Evolutionary conservation across 2,888 invertebrate genomes (phyloP).

Genomic region (Zelleria hepariella): DNA sequence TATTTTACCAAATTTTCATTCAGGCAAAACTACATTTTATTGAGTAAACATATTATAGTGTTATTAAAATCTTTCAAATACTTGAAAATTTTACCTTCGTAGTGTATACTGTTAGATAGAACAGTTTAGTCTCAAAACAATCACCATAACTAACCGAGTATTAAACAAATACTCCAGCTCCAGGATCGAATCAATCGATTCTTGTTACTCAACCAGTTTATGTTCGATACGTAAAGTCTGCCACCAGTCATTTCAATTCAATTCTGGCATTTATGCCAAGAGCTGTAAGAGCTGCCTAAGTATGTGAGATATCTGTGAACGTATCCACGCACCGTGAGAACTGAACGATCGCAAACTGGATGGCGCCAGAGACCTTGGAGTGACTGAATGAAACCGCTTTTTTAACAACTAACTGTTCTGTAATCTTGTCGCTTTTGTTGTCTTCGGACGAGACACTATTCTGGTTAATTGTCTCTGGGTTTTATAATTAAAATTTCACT

Average conservation of each 20-base stretch:
- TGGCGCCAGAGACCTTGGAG: slow-evolving; percentile 8
- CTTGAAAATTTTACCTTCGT: too few relatives aligned
- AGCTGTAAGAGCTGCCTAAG: background rate
- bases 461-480: background rate
- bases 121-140: background rate
- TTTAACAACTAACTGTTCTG: slow-evolving; percentile 1
- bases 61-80: too few relatives aligned
- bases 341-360: background rate
- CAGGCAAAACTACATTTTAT: too few relatives aligned
- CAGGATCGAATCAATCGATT: background rate
- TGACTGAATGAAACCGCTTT: slow-evolving; percentile 13
- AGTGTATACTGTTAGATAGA: background rate
- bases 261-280: background rate
- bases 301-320: background rate
- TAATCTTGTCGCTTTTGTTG: background rate
- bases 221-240: background rate
- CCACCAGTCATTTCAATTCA: background rate
- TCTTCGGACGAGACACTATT: background rate
- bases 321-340: slow-evolving; percentile 1
- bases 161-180: background rate
- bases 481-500: background rate
- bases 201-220: background rate
- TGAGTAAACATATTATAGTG: too few relatives aligned
- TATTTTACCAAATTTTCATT: too few relatives aligned
- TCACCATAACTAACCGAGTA: background rate